Conservation (phyloP, 2,888 invertebrate species). For the Drosophila austrosaltans region DNA sequence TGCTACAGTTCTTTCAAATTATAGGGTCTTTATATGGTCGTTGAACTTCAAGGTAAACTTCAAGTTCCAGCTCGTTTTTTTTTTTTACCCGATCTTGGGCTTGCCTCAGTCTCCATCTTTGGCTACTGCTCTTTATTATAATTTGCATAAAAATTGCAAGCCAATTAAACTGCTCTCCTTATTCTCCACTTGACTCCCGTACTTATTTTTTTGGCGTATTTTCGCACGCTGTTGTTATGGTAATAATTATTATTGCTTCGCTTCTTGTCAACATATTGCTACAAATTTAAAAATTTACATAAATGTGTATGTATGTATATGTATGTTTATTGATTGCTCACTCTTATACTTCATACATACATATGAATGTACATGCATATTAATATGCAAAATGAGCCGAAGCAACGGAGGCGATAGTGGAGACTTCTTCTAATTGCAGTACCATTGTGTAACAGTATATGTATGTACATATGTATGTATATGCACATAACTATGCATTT, state of each 20-base stretch:
- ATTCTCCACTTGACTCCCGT: not conserved
- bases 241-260: constrained; percentile 58
- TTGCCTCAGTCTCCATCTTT: no score
- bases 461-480: no score
- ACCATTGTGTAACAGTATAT: constrained; percentile 53
- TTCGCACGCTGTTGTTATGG: constrained; percentile 45
- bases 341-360: constrained; percentile 9
- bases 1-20: no score
- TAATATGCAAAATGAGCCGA: constrained; percentile 40
- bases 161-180: not conserved
- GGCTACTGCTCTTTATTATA: not conserved
- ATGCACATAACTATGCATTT: no score
- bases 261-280: constrained; percentile 58
- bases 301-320: no score
- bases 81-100: no score
- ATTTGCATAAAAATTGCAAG: constrained; percentile 26
- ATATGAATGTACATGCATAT: not conserved
- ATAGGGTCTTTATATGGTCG: no score
- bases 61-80: no score
- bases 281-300: not conserved
- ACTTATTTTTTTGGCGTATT: constrained; percentile 15
- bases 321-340: constrained; percentile 50
- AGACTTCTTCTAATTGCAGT: constrained; percentile 58
- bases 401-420: constrained; percentile 15
- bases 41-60: no score